Percentiles rank a stretch among this genome's conserved stretches.
Evolutionary conservation across 2,888 invertebrate species (phyloP).

Genomic region (Sympetrum striolatum): DNA sequence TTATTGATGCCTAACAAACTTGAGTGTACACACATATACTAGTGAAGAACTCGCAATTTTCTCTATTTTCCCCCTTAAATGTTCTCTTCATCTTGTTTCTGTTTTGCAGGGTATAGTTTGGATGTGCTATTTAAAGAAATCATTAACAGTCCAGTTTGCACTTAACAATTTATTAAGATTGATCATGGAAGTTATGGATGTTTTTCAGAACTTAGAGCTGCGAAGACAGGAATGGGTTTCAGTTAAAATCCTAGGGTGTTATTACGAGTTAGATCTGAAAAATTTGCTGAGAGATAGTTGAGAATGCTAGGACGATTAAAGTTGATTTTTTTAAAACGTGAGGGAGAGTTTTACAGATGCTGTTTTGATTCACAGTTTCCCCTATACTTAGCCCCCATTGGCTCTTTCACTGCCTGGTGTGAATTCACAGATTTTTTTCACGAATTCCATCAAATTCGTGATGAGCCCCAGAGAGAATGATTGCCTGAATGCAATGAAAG

Average conservation of each 20-base stretch:
- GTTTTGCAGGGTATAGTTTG: constrained; percentile 33
- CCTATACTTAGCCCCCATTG: constrained; percentile 32
- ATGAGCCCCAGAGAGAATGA: background rate
- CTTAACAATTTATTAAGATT: background rate
- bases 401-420: constrained; percentile 38
- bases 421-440: background rate
- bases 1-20: constrained; percentile 38
- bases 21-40: constrained; percentile 40
- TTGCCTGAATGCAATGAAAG: background rate
- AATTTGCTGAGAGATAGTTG: background rate
- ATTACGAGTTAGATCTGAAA: background rate
- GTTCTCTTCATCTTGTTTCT: constrained; percentile 31
- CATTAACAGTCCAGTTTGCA: background rate
- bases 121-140: constrained; percentile 18
- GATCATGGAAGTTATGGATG: background rate
- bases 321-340: background rate
- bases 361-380: background rate
- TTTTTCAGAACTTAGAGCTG: background rate
- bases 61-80: background rate
- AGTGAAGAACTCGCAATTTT: constrained; percentile 8
- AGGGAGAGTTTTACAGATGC: background rate
- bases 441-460: background rate
- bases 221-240: constrained; percentile 6
- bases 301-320: background rate
- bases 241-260: background rate